Evolutionary conservation across 2,888 invertebrate genomes (phyloP).

Genomic region (Callyntrura guangdongensis): DNA sequence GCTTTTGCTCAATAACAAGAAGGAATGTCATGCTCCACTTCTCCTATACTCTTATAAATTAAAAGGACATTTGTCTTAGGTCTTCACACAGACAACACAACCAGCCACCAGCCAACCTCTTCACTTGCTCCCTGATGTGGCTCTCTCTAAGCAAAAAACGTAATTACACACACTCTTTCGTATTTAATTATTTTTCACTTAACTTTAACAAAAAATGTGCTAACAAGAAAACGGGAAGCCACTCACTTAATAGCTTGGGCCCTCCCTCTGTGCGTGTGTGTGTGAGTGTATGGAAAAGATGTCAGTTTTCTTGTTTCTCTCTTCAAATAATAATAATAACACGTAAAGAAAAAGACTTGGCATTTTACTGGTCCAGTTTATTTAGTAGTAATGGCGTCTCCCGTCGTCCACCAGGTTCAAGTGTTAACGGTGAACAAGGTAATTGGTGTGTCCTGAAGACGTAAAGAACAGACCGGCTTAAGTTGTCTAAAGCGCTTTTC

Average conservation of each 20-base stretch:
- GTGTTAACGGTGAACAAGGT: slow-evolving; percentile 41
- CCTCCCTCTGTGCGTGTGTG: neutral
- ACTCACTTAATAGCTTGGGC: slow-evolving; percentile 7
- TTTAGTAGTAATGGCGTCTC: slow-evolving; percentile 26
- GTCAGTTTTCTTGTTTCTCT: neutral
- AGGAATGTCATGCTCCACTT: slow-evolving; percentile 36
- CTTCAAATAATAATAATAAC: slow-evolving; percentile 18
- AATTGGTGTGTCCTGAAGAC: slow-evolving; percentile 46
- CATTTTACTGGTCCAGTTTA: slow-evolving; percentile 14
- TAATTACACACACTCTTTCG: slow-evolving; percentile 39
- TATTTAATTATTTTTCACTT: slow-evolving; percentile 54
- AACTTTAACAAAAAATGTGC: slow-evolving; percentile 34
- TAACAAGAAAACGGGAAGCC: slow-evolving; percentile 11
- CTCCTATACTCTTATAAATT: slow-evolving; percentile 34
- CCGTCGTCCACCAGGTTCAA: slow-evolving; percentile 28
- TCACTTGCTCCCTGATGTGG: neutral
- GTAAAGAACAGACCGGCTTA: slow-evolving; percentile 34
- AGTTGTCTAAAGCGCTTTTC: slow-evolving; percentile 51
- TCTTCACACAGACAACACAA: neutral
- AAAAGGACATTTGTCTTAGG: slow-evolving; percentile 27
- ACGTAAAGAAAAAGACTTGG: neutral
- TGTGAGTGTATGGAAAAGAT: neutral
- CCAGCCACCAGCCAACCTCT: no score
- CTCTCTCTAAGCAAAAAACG: neutral
- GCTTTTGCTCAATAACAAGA: slow-evolving; percentile 10